These are phyloP conservation scores for Charanyca ferruginea DNA, from an alignment of 2,888 invertebrate genomes.

Conservation along the genomic window DNA sequence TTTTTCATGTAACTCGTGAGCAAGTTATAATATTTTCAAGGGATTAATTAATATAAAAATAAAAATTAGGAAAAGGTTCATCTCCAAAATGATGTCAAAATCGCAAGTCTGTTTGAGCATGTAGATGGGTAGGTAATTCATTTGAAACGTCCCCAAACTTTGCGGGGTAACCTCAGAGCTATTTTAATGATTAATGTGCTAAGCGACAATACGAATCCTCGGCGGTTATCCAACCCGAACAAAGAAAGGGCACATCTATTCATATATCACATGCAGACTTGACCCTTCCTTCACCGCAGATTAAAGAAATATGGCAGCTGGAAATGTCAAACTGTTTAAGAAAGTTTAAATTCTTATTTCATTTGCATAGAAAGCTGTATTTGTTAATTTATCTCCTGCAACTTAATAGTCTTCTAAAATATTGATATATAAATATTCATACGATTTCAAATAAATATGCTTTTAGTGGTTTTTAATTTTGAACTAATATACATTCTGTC, in stretches of 20 bases:
- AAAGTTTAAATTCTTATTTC: not conserved
- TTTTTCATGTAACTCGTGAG: too few species aligned
- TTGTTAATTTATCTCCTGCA: too few species aligned
- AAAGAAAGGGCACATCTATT: conserved; percentile 85
- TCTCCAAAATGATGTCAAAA: conserved; percentile 48
- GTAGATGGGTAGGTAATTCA: conserved; percentile 55
- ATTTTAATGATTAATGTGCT: conserved; percentile 84
- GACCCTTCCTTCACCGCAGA: conserved; percentile 81
- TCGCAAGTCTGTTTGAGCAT: conserved; percentile 44
- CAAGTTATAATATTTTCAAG: too few species aligned
- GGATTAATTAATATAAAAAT: too few species aligned
- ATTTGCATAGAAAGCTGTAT: not conserved
- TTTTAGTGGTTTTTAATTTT: too few species aligned
- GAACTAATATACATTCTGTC: too few species aligned
- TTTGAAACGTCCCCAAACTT: conserved; percentile 66
- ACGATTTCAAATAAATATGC: too few species aligned
- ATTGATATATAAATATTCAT: too few species aligned
- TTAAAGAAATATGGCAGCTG: conserved; percentile 44
- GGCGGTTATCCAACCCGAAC: conserved; percentile 79
- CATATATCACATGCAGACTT: conserved; percentile 88
- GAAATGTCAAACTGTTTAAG: conserved; percentile 20
- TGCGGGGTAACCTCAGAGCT: conserved; percentile 71
- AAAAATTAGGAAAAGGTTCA: conserved; percentile 2
- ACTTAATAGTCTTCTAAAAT: not conserved
- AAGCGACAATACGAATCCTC: conserved; percentile 82